Evolutionary conservation across 2,888 invertebrate genomes (phyloP).

Genomic region (Ornithoptera priamus): DNA sequence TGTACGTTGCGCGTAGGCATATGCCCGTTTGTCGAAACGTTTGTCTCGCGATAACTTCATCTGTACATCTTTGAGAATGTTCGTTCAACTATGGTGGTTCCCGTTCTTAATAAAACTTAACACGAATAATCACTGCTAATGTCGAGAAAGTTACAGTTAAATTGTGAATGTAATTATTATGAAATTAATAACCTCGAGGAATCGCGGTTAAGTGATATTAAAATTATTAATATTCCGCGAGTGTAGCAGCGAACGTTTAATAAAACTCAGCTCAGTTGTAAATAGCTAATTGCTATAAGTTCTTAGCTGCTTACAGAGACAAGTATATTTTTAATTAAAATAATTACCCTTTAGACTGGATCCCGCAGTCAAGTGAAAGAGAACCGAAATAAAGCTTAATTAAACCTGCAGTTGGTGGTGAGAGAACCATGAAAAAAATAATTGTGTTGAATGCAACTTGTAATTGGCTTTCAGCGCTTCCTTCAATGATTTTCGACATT

Average conservation of each 20-base stretch:
- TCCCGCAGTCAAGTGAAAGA: slow-evolving; percentile 3
- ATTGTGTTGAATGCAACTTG: slow-evolving; percentile 7
- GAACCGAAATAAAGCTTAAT: slow-evolving; percentile 26
- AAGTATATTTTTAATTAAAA: slow-evolving; percentile 22
- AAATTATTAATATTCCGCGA: not conserved
- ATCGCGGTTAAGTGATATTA: slow-evolving; percentile 9
- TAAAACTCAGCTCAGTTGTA: not conserved
- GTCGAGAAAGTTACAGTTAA: not conserved
- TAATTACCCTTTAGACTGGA: slow-evolving; percentile 8
- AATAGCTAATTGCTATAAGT: not conserved
- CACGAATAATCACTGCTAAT: not conserved
- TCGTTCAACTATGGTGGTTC: slow-evolving; percentile 27
- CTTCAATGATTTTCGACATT: not conserved
- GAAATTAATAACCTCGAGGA: slow-evolving; percentile 11
- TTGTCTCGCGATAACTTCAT: slow-evolving; percentile 35
- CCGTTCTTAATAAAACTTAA: slow-evolving; percentile 12
- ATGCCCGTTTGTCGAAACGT: slow-evolving; percentile 30
- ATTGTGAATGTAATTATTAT: not conserved
- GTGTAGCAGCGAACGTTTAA: not conserved
- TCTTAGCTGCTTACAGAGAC: not conserved
- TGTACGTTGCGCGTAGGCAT: slow-evolving; percentile 29
- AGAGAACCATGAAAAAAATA: slow-evolving; percentile 5
- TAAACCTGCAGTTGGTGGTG: slow-evolving; percentile 12
- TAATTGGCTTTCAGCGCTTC: slow-evolving; percentile 7
- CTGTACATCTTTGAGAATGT: slow-evolving; percentile 30